Base-by-base conservation (phyloP, 2,113 vertebrate genomes). In the Acanthochromis polyacanthus region DNA sequence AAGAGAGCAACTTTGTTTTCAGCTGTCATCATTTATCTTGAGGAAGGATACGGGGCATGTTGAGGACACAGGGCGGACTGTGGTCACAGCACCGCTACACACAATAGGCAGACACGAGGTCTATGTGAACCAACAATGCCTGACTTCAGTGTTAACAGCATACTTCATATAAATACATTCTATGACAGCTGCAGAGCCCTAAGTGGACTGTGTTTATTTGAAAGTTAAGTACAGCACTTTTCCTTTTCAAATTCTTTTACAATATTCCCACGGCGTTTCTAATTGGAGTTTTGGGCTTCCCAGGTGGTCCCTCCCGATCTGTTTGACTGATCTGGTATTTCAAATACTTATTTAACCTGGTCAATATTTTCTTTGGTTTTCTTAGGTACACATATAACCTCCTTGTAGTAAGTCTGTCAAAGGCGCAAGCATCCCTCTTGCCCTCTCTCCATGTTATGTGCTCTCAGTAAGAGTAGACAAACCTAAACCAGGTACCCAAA, bases 291-390 rank as follows among this genome's bases (percentile, higher is more conserved):
- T 64, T 20, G 58, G 14, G 32, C 71, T 51, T 22, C 71, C 53
- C 71, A 91, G 82, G 86, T 91, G 88, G 89, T 91, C 86, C 67
- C 16, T 19, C 10, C 55, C 64, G 68, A 88, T 89, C 65, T 59
- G 62, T 70, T 23, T 64, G 32, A 84, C 82, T 77, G 75, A 72
- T 75, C 65, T 53, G 23, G 16, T 55, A 52, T 77, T 85, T 79
- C 17, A 79, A 85, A 86, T 76, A 84, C 75, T 55, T 70, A 53
- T 62, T 62, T 67, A 77, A 81, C 78, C 62, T 65, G 72, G 66
- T 88, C 76, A 86, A 81, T 89, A 83, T 92, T 90, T 78, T 81
- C 71, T 80, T 86, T 81, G 68, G 46, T 77, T 87, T 81, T 77
- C 60, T 36, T 25, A 64, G 15, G 58, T 60, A 80, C 20, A 22